Base-by-base conservation (phyloP, 1,140 invertebrate genomes). In the Psix sp. region DNA sequence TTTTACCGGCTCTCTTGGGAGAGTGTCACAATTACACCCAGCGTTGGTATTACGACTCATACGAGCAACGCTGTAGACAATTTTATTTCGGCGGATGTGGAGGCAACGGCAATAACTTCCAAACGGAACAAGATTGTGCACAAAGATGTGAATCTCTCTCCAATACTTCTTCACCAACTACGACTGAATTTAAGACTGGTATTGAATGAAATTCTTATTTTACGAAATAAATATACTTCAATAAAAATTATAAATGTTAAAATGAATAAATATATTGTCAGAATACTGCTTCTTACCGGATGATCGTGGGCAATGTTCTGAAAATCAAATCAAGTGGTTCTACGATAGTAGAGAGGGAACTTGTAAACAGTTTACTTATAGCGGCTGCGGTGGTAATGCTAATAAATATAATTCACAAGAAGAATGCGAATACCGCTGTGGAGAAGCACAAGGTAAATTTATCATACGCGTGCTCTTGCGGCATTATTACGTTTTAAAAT, bases 41-140 rank as follows among this genome's bases (percentile, higher is more conserved):
- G 48, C 89, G 91, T 38, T 98, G 94, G 93, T 96, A 94, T 86
- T 98, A 91, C 84, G 94, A 98, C 82, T 91, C 91, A 0, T 90
- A 89, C 74, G 88, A 91, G 10, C 88, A 90, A 36, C 80, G 86
- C 17, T 97, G 95, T 79, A 86, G 90, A 67, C 90, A 91, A 67
- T 97, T 96, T 80, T 92, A 92, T 57, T 97, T 94, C 79, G 92
- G 93, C 5, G 94, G 94, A 3, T 96, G 94, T 76, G 91, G 90
- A 13, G 94, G 94, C 3, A 96, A 96, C 80, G 88, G 88, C 38
- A 96, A 96, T 80, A 95, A 95, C 77, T 96, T 95, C 80, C 48
- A 82, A n/a, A 88, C 88, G 5, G 87, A 92, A 78, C 81, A 90
- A 16, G 91, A 91, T 35, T 96, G 94, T 75, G 75, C 89, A 70